A percentile compares a stretch with the other conserved stretches of the same genome.
Evolutionary conservation across 1,140 invertebrate species (phyloP).

Genomic region (Brachionus paranguensis): DNA sequence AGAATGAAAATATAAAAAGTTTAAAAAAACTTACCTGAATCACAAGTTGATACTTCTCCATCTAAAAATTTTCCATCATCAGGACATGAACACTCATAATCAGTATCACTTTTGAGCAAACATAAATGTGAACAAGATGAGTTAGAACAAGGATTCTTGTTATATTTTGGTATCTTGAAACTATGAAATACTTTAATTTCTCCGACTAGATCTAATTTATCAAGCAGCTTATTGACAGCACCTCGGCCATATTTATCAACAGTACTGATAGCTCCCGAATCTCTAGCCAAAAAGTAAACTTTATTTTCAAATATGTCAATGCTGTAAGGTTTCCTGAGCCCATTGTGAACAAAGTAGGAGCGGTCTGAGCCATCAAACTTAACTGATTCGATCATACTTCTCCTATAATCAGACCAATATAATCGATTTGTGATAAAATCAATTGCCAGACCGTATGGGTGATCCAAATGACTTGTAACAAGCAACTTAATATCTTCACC

Average conservation of each 20-base stretch:
- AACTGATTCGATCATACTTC: constrained; percentile 83
- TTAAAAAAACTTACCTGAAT: constrained; percentile 61
- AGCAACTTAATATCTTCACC: constrained; percentile 74
- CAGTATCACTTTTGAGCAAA: constrained; percentile 74
- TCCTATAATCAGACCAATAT: constrained; percentile 90
- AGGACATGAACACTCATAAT: constrained; percentile 75
- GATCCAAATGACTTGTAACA: constrained; percentile 70
- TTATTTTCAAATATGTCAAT: constrained; percentile 84
- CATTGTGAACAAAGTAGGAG: constrained; percentile 65
- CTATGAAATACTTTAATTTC: constrained; percentile 64
- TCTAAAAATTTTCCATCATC: constrained; percentile 61
- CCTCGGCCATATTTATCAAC: constrained; percentile 93
- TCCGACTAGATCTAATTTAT: constrained; percentile 65
- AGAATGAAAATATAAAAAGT: no score
- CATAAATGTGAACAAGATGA: constrained; percentile 80
- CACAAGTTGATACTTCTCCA: constrained; percentile 58
- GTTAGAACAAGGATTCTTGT: constrained; percentile 65
- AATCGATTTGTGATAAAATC: constrained; percentile 60
- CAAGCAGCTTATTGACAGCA: constrained; percentile 72
- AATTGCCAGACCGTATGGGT: constrained; percentile 69
- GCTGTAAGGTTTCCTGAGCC: constrained; percentile 71
- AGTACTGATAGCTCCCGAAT: constrained; percentile 70
- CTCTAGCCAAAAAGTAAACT: constrained; percentile 78
- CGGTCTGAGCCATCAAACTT: constrained; percentile 73
- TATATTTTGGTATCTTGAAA: constrained; percentile 41